A percentile compares a stretch with the other conserved stretches of the same genome.
Conservation (phyloP, 2,113 vertebrate genomes). For the Malaclemys terrapin region DNA sequence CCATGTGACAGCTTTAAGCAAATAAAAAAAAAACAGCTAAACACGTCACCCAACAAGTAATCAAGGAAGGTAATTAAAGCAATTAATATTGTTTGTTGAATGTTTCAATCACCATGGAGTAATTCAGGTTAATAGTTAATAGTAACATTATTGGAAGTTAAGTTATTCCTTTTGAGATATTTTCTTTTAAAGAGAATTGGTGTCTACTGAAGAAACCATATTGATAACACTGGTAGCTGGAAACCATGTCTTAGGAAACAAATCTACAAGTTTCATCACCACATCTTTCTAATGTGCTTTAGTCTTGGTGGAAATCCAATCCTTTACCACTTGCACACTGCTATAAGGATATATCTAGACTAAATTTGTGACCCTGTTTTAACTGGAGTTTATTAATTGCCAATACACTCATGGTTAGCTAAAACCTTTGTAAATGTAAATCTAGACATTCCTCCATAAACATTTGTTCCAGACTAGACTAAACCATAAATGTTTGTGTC, state of each 20-base stretch:
- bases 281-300: neutral
- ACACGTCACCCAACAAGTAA: neutral
- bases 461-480: neutral
- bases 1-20: neutral
- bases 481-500: neutral
- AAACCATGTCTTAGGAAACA: neutral
- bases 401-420: neutral
- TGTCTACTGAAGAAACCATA: neutral
- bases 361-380: accelerated
- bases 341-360: neutral
- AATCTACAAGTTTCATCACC: neutral
- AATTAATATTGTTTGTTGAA: neutral
- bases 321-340: neutral
- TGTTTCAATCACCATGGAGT: neutral
- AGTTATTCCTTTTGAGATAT: neutral
- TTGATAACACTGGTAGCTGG: neutral
- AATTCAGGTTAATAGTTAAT: neutral
- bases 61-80: neutral
- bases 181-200: neutral
- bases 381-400: accelerated
- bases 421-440: neutral
- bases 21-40: neutral
- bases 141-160: neutral
- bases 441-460: neutral
- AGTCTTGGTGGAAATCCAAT: neutral